These are phyloP conservation scores for Ancistrus triradiatus DNA, from an alignment of 2,113 vertebrate genomes.

Conservation along the genomic window DNA sequence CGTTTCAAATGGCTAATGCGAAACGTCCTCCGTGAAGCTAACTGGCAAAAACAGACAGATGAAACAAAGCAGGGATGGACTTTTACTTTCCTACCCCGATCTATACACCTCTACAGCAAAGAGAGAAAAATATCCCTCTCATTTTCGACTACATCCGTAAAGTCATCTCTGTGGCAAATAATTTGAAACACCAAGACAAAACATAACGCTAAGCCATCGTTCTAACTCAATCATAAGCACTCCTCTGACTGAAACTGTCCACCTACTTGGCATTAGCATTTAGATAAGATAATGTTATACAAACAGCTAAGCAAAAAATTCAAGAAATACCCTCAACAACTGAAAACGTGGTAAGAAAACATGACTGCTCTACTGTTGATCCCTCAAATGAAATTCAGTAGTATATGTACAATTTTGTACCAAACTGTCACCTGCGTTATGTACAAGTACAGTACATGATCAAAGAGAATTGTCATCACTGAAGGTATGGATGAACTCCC, in stretches of 20 bases:
- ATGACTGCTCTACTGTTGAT: conserved; percentile 51
- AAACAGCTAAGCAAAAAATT: conserved; percentile 58
- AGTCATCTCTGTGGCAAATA: background rate
- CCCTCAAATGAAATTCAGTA: conserved; percentile 42
- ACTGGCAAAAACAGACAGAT: no score
- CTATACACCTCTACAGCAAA: background rate
- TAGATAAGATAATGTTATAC: conserved; percentile 51
- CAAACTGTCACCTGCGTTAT: conserved; percentile 54
- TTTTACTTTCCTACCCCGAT: background rate
- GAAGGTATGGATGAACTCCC: conserved; percentile 53
- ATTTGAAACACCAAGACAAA: conserved; percentile 32
- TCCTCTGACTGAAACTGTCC: no score
- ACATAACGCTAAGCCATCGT: conserved; percentile 37
- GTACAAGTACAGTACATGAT: conserved; percentile 53
- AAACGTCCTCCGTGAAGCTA: no score
- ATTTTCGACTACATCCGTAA: background rate
- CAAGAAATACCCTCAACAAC: conserved; percentile 46
- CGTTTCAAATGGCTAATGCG: no score
- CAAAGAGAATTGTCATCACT: conserved; percentile 42
- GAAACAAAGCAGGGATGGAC: no score
- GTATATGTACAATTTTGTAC: conserved; percentile 59
- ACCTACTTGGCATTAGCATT: conserved; percentile 42
- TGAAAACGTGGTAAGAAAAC: conserved; percentile 43
- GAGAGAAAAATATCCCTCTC: background rate
- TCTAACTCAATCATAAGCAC: conserved; percentile 49